Evolutionary conservation across 2,888 invertebrate species (phyloP), one percentile per base, ranked within the genome.

Genomic region (Perdita meconis): DNA sequence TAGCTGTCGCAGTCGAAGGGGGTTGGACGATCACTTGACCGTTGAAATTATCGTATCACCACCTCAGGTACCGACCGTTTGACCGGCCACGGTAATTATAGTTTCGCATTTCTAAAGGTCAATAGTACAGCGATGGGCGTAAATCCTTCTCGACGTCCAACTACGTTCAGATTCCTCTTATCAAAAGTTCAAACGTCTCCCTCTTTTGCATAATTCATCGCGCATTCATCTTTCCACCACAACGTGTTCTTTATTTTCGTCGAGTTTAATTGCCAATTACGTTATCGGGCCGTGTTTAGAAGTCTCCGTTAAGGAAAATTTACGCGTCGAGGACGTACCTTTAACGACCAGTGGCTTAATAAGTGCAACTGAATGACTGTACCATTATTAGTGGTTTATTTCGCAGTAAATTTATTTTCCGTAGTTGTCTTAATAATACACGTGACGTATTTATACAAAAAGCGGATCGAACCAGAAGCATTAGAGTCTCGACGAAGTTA

Each of bases 121-220:
- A 86, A 74, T 85, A 71, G 87, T 84, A 86, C 75, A 83, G 74
- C 65, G 55, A 63, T 56, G 42, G 65, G 50, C 78, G 82, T 84
- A 86, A 86, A 85, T 87, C 84, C 68, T 78, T 19, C 59, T 57
- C 65, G 42, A 57, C 69, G 82, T 82, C 84, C 6, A 6, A 30
- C 6, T 82, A 83, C 82, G 78, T 70, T 80, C 76, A 68, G 66
- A 67, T 60, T 72, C 73, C 61, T 82, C 82, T 88, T 89, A 89
- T 89, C 89, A 89, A 89, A 89, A 89, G 89, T 89, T 89, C 88
- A 89, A 89, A 89, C 79, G 86, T 85, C 78, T 68, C 22, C 8
- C 81, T 30, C 68, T 73, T n/a, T 83, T 89, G 88, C 87, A 89
- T 88, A 84, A 89, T 88, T 83, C 88, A 89, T 88, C 75, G 77